phyloP scores from a whole-genome alignment of 2,113 vertebrate species.

The Pitta sordida region DNA sequence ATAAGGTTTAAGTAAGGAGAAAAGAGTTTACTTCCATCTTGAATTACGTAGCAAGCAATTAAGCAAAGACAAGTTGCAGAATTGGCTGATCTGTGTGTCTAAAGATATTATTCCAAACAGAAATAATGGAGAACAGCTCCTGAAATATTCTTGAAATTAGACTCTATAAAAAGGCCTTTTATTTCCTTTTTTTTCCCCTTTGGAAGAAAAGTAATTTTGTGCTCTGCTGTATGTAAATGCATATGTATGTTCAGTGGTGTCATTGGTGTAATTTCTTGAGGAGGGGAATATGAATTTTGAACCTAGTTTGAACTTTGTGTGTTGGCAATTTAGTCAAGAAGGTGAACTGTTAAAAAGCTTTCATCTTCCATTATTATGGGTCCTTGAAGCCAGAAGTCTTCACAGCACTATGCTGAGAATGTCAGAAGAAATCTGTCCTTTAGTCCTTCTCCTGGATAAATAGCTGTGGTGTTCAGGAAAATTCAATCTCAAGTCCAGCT shows the following conservation, averaged over 20 bases:
- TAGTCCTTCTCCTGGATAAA: slow-evolving; percentile 7
- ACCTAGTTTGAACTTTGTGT: background rate
- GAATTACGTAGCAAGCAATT: background rate
- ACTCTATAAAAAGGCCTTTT: background rate
- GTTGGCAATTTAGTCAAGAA: slow-evolving; percentile 16
- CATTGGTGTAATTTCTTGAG: background rate
- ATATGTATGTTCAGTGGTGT: background rate
- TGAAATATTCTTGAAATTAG: background rate
- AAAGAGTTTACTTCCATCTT: background rate
- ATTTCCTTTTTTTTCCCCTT: background rate
- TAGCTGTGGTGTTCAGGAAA: background rate
- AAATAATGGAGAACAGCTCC: background rate
- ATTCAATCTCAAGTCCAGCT: background rate
- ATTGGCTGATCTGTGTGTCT: background rate
- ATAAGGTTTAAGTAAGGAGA: background rate
- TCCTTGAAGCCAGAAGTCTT: slow-evolving; percentile 26
- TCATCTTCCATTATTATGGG: background rate
- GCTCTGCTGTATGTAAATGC: background rate
- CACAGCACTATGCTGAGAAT: background rate
- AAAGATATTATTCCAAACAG: background rate
- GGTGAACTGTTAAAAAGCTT: background rate
- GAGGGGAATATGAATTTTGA: background rate
- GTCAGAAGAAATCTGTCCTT: slow-evolving; percentile 35
- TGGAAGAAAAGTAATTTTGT: background rate
- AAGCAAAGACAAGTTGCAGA: background rate